phyloP scores from a whole-genome alignment of 2,888 invertebrate genomes.

The Ophonus ardosiacus region DNA sequence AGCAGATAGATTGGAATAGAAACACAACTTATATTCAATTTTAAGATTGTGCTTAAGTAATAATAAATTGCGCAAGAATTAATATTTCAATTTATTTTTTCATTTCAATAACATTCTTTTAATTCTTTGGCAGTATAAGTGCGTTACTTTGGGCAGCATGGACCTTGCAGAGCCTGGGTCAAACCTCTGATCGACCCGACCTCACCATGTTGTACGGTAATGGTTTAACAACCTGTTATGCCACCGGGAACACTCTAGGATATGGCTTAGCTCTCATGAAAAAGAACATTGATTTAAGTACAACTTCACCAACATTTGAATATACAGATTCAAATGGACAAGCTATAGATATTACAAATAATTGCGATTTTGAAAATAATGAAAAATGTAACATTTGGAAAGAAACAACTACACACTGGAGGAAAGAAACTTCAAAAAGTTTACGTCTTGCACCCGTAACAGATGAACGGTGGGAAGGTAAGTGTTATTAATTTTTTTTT shows the following conservation, averaged over 20 bases:
- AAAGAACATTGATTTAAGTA: not conserved
- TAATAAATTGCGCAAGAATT: no score
- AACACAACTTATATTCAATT: no score
- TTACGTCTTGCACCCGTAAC: not conserved
- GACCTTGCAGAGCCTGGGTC: not conserved
- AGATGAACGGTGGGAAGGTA: constrained; percentile 53
- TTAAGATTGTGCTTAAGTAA: no score
- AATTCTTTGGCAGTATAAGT: not conserved
- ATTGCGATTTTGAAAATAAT: constrained; percentile 16
- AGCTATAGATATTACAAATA: not conserved
- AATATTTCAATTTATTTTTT: no score
- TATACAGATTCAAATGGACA: constrained; percentile 14
- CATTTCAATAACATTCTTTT: no score
- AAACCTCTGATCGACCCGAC: constrained; percentile 18
- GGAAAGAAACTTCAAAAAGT: not conserved
- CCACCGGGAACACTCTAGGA: constrained; percentile 5
- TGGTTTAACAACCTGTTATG: constrained; percentile 10
- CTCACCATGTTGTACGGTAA: constrained; percentile 35
- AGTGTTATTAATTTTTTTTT: not conserved
- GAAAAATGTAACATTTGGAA: not conserved
- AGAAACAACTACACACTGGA: not conserved
- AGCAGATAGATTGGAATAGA: no score
- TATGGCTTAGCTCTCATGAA: constrained; percentile 21
- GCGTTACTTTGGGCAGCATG: not conserved
- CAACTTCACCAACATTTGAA: not conserved